These are phyloP conservation scores for Beaufortia kweichowensis DNA, from an alignment of 2,113 vertebrate genomes.

Conservation along the genomic window DNA sequence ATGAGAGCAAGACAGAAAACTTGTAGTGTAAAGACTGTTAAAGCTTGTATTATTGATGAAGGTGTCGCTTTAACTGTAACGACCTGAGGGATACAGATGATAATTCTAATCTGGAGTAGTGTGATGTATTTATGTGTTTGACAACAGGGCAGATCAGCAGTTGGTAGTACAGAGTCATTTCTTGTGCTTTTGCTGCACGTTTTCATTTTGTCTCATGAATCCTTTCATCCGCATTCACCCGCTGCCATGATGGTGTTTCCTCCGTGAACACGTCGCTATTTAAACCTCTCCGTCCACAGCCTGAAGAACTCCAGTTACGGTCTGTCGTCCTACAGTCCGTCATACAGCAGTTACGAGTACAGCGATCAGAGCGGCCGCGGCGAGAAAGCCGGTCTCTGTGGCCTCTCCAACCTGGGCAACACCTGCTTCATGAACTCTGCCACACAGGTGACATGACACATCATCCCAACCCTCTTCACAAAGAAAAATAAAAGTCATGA, in stretches of 20 bases:
- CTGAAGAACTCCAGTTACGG: slow-evolving; percentile 98
- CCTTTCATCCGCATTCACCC: no score
- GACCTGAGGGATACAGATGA: no score
- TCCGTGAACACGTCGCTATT: no score
- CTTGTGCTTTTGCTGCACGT: neutral
- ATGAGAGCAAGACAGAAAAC: no score
- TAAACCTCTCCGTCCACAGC: slow-evolving; percentile 75
- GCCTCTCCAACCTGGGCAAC: slow-evolving; percentile 97
- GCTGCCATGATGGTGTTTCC: neutral
- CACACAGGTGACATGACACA: slow-evolving; percentile 83
- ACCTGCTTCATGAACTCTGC: slow-evolving; percentile 99
- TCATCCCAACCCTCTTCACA: no score
- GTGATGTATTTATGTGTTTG: no score
- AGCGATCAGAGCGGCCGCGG: slow-evolving; percentile 90
- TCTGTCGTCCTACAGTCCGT: slow-evolving; percentile 85
- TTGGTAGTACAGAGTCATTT: no score
- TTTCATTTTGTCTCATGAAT: neutral
- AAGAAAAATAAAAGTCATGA: no score
- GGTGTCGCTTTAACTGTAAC: no score
- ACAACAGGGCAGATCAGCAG: neutral
- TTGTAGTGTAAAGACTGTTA: no score
- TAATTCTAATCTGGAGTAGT: no score
- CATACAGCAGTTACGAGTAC: slow-evolving; percentile 94
- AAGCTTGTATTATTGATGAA: no score
- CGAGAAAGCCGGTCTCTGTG: slow-evolving; percentile 92